These are phyloP conservation scores for Streblospio benedicti DNA, from an alignment of 1,140 invertebrate species.

Conservation along the genomic window DNA sequence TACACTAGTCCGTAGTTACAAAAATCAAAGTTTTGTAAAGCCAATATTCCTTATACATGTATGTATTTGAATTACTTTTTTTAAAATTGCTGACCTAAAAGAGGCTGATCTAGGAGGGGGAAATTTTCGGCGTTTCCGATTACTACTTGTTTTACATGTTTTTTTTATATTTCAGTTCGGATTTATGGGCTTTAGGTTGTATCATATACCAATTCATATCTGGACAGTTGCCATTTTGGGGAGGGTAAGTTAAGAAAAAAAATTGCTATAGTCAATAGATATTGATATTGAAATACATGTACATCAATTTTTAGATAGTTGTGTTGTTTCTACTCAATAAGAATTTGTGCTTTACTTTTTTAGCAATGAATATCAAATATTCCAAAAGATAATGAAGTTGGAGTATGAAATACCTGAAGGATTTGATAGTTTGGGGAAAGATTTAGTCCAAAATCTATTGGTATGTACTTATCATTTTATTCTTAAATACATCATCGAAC, in stretches of 20 bases:
- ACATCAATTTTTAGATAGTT: background rate
- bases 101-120: too few species aligned
- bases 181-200: slow-evolving; percentile 97
- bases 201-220: slow-evolving; percentile 96
- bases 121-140: too few species aligned
- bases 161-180: slow-evolving; percentile 58
- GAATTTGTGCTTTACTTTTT: slow-evolving; percentile 22
- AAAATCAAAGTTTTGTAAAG: too few species aligned
- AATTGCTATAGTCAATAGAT: background rate
- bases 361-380: slow-evolving; percentile 90
- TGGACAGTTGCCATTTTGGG: slow-evolving; percentile 83
- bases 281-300: background rate
- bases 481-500: background rate
- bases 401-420: slow-evolving; percentile 88
- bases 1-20: too few species aligned
- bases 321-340: slow-evolving; percentile 1
- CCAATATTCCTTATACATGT: too few species aligned
- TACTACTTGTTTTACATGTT: too few species aligned
- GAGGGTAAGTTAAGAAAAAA: slow-evolving; percentile 50
- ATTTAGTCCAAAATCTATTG: slow-evolving; percentile 79
- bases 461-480: slow-evolving; percentile 48
- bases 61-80: too few species aligned
- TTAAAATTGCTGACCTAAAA: too few species aligned
- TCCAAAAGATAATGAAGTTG: slow-evolving; percentile 86
- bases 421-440: slow-evolving; percentile 71